Evolutionary conservation across 2,797 vertebrate species (phyloP).

Genomic region (Fistularia commersonii): DNA sequence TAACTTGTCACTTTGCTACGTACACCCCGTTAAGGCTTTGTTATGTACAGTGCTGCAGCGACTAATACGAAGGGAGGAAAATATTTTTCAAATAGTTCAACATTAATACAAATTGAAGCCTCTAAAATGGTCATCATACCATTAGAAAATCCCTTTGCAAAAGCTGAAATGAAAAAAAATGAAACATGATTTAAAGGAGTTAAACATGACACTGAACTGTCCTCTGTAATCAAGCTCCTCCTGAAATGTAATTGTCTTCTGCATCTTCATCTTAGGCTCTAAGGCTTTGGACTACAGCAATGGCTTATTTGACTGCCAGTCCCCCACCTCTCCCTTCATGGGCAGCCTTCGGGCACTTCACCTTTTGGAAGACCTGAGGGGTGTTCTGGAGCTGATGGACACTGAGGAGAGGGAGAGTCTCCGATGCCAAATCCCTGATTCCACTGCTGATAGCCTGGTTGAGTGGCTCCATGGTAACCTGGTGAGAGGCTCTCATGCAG

Average conservation of each 20-base stretch:
- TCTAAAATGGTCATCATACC: no score
- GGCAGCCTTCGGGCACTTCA: slow-evolving; percentile 88
- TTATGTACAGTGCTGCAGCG: no score
- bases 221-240: not conserved
- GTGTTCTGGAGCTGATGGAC: slow-evolving; percentile 92
- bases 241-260: no score
- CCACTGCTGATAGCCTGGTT: slow-evolving; percentile 83
- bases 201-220: not conserved
- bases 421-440: slow-evolving; percentile 91
- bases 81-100: no score
- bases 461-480: slow-evolving; percentile 93
- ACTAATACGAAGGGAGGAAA: no score
- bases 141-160: no score
- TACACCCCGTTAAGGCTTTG: no score
- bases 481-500: slow-evolving; percentile 66
- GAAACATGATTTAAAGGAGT: not conserved
- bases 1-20: no score
- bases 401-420: slow-evolving; percentile 88
- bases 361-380: slow-evolving; percentile 89
- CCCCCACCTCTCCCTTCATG: slow-evolving; percentile 95
- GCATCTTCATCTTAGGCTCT: slow-evolving; percentile 77
- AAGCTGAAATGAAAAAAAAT: not conserved
- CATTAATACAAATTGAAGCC: no score
- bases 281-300: slow-evolving; percentile 95
- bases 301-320: slow-evolving; percentile 96